Conservation (phyloP, 2,888 invertebrate species). For the Taenaris catops region DNA sequence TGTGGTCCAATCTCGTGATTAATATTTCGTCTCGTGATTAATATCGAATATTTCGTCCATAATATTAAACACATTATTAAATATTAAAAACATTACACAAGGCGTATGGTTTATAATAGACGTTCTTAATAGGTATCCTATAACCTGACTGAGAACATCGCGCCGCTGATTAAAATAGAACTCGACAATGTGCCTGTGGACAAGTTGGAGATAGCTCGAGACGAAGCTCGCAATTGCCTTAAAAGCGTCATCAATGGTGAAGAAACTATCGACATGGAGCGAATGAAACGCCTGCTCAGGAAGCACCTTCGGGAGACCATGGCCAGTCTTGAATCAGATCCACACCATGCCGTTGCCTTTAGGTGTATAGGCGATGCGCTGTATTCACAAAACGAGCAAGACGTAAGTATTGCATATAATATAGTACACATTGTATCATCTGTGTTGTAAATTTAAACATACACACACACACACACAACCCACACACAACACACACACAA, state of each 20-base stretch:
- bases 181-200: constrained; percentile 87
- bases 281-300: constrained; percentile 86
- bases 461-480: no score
- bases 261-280: constrained; percentile 85
- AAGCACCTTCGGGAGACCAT: constrained; percentile 84
- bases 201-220: constrained; percentile 82
- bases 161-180: constrained; percentile 83
- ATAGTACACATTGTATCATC: no score
- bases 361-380: constrained; percentile 90
- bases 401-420: constrained; percentile 85
- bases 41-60: no score
- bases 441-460: no score
- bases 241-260: constrained; percentile 39
- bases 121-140: constrained; percentile 83
- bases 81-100: no score
- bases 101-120: no score
- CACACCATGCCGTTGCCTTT: constrained; percentile 88
- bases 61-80: no score
- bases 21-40: no score
- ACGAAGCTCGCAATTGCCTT: constrained; percentile 65
- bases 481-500: no score
- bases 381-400: constrained; percentile 86
- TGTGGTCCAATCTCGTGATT: no score
- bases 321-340: constrained; percentile 86
- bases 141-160: constrained; percentile 86